Conservation (phyloP, 2,797 vertebrate species). For the Cossypha dichroa region DNA sequence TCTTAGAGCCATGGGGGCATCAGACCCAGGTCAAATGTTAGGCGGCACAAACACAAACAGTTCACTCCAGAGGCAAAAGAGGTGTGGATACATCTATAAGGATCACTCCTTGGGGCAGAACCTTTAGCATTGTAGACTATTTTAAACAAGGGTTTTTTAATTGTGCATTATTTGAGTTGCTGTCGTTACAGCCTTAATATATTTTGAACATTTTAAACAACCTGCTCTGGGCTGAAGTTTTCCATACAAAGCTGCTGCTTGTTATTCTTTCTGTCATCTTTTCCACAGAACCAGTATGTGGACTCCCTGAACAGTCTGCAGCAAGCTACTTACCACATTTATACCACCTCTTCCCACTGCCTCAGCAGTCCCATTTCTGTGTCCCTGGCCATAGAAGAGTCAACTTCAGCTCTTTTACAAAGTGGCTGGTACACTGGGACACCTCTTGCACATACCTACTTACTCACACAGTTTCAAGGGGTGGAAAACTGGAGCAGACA, state of each 20-base stretch:
- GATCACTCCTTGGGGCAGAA: slow-evolving; percentile 16
- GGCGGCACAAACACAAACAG: background rate
- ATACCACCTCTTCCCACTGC: background rate
- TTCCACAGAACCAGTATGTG: slow-evolving; percentile 10
- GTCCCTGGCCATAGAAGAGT: background rate
- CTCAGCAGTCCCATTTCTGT: background rate
- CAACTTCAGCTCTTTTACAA: background rate
- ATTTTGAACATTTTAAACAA: slow-evolving; percentile 19
- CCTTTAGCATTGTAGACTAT: background rate
- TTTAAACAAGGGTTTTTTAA: background rate
- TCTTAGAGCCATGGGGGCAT: slow-evolving; percentile 21
- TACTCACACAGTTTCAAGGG: background rate
- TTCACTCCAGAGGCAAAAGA: background rate
- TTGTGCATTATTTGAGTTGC: background rate
- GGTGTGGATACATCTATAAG: background rate
- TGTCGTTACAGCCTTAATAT: background rate
- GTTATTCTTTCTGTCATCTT: background rate
- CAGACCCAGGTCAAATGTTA: slow-evolving; percentile 14
- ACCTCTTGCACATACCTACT: background rate
- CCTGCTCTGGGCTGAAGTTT: slow-evolving; percentile 6
- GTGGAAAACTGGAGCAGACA: background rate
- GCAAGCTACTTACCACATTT: background rate
- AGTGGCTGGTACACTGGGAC: background rate
- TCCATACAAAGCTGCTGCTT: background rate
- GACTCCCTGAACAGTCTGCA: background rate